A percentile compares a stretch with the other conserved stretches of the same genome.
phyloP scores from a whole-genome alignment of 2,113 vertebrate genomes.

The Megaptera novaeangliae region DNA sequence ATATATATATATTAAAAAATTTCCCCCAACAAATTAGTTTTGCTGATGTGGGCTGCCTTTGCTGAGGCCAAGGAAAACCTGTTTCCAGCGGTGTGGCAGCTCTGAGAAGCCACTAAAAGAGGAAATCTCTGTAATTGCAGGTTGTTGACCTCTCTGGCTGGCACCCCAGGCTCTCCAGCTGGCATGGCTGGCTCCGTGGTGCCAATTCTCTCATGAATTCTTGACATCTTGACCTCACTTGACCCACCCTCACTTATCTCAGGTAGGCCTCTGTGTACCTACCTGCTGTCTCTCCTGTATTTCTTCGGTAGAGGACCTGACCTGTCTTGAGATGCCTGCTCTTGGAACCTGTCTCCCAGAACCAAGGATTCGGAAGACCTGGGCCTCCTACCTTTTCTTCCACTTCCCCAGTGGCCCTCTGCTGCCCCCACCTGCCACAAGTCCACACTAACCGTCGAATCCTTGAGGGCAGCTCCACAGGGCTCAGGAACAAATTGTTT shows the following conservation, averaged over 20 bases:
- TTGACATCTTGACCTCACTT: neutral
- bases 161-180: neutral
- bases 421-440: slow-evolving; percentile 56
- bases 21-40: neutral
- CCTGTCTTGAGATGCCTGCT: neutral
- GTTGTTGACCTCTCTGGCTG: neutral
- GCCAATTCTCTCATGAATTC: neutral
- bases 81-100: neutral
- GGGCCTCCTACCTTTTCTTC: neutral
- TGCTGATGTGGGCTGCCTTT: neutral
- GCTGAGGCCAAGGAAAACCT: neutral
- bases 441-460: neutral
- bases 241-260: neutral
- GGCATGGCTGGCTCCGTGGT: neutral
- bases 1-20: neutral
- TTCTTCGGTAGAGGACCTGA: neutral
- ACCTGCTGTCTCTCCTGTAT: neutral
- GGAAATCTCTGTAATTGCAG: neutral
- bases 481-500: neutral
- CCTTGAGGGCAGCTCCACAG: neutral
- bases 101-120: neutral
- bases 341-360: neutral
- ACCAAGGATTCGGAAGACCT: neutral
- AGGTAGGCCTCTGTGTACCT: neutral
- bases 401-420: slow-evolving; percentile 28